Evolutionary conservation across 53 echinoderm and acorn worm genomes (phyloP).

Genomic region (Glandiceps talaboti): DNA sequence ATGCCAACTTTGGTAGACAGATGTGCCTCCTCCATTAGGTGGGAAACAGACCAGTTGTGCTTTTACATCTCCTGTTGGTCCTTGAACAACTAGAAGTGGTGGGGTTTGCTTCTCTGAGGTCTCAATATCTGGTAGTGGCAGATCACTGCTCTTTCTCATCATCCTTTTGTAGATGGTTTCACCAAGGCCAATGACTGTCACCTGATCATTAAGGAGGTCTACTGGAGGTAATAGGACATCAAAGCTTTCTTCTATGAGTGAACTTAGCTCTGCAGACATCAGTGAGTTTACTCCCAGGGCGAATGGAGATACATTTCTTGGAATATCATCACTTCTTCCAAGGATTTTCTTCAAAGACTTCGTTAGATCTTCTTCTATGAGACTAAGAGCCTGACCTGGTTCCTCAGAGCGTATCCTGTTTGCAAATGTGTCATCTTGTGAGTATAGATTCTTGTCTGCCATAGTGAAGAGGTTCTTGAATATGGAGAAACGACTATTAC

Average conservation of each 20-base stretch:
- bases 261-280: conserved; percentile 87
- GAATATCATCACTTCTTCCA: conserved; percentile 56
- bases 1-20: conserved; percentile 28
- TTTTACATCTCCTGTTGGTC: background rate
- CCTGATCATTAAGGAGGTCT: conserved; percentile 81
- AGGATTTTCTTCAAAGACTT: conserved; percentile 62
- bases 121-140: background rate
- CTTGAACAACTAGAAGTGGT: background rate
- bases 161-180: conserved; percentile 58
- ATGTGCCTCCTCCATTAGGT: conserved; percentile 43
- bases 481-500: conserved; percentile 65
- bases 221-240: conserved; percentile 64
- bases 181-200: conserved; percentile 51
- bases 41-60: conserved; percentile 50
- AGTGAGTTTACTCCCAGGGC: conserved; percentile 85
- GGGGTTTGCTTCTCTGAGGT: background rate
- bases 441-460: conserved; percentile 51
- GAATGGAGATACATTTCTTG: conserved; percentile 56
- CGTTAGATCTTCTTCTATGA: conserved; percentile 51
- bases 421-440: conserved; percentile 61
- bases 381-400: conserved; percentile 41
- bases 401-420: conserved; percentile 45
- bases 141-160: conserved; percentile 9
- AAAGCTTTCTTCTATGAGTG: conserved; percentile 75
- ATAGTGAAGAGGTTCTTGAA: conserved; percentile 71